phyloP scores from a whole-genome alignment of 2,888 invertebrate species.

The Glaucopsyche alexis region DNA sequence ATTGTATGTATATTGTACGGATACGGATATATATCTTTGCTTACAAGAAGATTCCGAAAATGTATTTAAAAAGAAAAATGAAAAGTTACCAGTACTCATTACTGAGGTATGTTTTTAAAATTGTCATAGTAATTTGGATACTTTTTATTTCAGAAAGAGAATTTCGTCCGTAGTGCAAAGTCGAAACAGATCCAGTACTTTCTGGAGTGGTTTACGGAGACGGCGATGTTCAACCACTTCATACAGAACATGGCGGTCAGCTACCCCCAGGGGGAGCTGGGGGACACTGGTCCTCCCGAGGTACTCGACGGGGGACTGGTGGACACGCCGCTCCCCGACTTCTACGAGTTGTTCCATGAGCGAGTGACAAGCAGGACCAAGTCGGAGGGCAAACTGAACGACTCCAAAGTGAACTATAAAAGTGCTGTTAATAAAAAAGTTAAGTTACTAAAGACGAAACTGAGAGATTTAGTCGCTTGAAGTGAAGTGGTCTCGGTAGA shows the following conservation, averaged over 20 bases:
- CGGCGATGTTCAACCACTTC: slow-evolving; percentile 91
- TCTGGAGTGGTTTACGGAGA: slow-evolving; percentile 92
- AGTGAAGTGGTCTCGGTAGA: neutral
- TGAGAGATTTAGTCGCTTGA: slow-evolving; percentile 67
- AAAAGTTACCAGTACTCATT: too few species aligned
- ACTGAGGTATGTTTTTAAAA: neutral
- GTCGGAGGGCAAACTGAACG: slow-evolving; percentile 46
- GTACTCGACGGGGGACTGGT: slow-evolving; percentile 45
- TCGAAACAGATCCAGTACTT: slow-evolving; percentile 86
- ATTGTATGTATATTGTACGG: too few species aligned
- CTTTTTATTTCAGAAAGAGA: slow-evolving; percentile 82
- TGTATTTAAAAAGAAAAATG: too few species aligned
- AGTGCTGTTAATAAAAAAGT: slow-evolving; percentile 69
- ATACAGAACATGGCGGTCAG: slow-evolving; percentile 75
- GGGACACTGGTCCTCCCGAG: slow-evolving; percentile 33
- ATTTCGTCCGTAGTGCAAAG: slow-evolving; percentile 82
- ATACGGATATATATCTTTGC: too few species aligned
- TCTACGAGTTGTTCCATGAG: slow-evolving; percentile 68
- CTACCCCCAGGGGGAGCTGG: slow-evolving; percentile 37
- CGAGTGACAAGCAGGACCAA: slow-evolving; percentile 49
- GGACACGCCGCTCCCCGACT: slow-evolving; percentile 67
- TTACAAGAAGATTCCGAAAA: too few species aligned
- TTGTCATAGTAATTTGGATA: slow-evolving; percentile 8
- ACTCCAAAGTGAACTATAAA: slow-evolving; percentile 61
- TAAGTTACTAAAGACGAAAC: slow-evolving; percentile 61